phyloP scores from a whole-genome alignment of 2,888 invertebrate species.

The Anagyrus pseudococci region DNA sequence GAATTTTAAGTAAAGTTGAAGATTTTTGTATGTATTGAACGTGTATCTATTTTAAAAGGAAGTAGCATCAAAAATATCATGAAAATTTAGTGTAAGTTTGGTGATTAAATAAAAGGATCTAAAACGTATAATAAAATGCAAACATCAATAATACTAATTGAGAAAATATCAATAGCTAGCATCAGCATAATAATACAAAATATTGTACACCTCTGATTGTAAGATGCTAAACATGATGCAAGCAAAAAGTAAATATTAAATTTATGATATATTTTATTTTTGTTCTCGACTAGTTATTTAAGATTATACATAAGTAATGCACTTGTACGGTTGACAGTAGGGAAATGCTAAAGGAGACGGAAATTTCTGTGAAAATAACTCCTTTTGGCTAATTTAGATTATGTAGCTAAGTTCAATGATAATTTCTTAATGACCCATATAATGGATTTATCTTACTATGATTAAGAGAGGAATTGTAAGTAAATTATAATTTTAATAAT shows the following conservation, averaged over 20 bases:
- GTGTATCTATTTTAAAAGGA: constrained; percentile 31
- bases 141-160: constrained; percentile 15
- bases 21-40: constrained; percentile 31
- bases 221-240: constrained; percentile 27
- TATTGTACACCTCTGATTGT: constrained; percentile 19
- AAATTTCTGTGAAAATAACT: constrained; percentile 39
- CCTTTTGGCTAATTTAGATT: constrained; percentile 13
- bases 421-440: constrained; percentile 39
- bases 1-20: constrained; percentile 27
- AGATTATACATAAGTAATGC: constrained; percentile 20
- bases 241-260: constrained; percentile 40
- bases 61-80: constrained; percentile 31
- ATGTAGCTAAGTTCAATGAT: constrained; percentile 35
- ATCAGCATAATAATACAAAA: constrained; percentile 18
- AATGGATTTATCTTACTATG: constrained; percentile 36
- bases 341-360: constrained; percentile 40
- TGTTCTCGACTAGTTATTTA: constrained; percentile 35
- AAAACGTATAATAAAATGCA: constrained; percentile 10
- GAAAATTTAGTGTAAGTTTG: constrained; percentile 24
- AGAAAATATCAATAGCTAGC: constrained; percentile 10
- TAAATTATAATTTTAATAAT: constrained; percentile 32
- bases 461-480: constrained; percentile 39
- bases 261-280: constrained; percentile 45
- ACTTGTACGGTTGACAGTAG: background rate
- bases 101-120: constrained; percentile 3